phyloP scores from a whole-genome alignment of 2,888 invertebrate species.

The Uloborus plumipes region DNA sequence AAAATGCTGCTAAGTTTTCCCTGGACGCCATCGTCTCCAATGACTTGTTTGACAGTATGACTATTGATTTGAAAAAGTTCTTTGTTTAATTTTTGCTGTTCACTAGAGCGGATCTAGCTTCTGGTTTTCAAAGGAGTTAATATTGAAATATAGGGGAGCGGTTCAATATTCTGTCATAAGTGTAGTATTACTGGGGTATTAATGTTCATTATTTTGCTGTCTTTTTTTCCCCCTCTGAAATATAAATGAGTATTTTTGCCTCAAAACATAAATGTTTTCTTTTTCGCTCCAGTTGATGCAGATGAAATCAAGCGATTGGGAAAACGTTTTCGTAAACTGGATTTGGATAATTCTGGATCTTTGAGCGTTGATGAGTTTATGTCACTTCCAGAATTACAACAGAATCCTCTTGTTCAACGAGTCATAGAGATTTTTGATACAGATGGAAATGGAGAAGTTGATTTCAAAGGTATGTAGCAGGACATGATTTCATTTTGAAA shows the following conservation, averaged over 20 bases:
- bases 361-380: constrained; percentile 99
- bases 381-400: constrained; percentile 98
- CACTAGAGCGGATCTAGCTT: too few relatives aligned
- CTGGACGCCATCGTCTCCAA: too few relatives aligned
- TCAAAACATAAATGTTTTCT: background rate
- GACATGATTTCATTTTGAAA: too few relatives aligned
- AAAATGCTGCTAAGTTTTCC: too few relatives aligned
- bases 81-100: too few relatives aligned
- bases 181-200: background rate
- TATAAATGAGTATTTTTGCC: background rate
- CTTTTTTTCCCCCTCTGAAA: background rate
- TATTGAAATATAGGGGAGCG: too few relatives aligned
- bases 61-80: too few relatives aligned
- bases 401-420: constrained; percentile 98
- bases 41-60: too few relatives aligned
- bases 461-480: constrained; percentile 79
- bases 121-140: too few relatives aligned
- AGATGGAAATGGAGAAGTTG: constrained; percentile 98
- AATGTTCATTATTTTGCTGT: background rate
- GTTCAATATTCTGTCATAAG: too few relatives aligned
- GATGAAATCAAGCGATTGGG: constrained; percentile 98
- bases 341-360: constrained; percentile 98
- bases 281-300: constrained; percentile 85
- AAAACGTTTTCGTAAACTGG: constrained; percentile 97
- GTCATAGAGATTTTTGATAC: constrained; percentile 99